Base-by-base conservation (phyloP, 2,797 vertebrate species). In the Dallia pectoralis region DNA sequence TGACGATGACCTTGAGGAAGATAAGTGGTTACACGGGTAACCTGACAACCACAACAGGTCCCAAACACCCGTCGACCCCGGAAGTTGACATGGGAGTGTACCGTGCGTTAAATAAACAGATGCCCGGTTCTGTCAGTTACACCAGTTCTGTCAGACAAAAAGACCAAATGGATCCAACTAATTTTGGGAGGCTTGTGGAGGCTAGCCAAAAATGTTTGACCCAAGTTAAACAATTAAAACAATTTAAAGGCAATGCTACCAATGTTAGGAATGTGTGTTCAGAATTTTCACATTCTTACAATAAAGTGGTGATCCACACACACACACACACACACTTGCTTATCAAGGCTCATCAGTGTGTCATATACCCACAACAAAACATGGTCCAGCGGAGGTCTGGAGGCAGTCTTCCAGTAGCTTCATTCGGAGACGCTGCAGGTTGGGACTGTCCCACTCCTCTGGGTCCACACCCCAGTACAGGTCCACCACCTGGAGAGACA, bases 341-440 rank as follows among this genome's bases (percentile, higher is more conserved):
- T 61, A 44, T 70, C n/a, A 33, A 53, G 9, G 30, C 68, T 49
- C 18, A 30, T 69, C 30, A 18, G 36, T 4, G 4, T 30, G 14
- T 93, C 44, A 70, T 86, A 92, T 95, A 96, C 97, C 96, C 94
- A 99, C 97, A 89, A 98, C 97, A 94, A 99, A 99, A 91, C 97
- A 99, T 78, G 97, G 97, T 84, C 97, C 97, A 75, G 97, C 95
- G 78, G 97, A 99, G 75, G 94, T 98, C 93, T 97, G 97, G 77
- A 99, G 91, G 87, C 97, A 99, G 79, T 99, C 97, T 89, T 99
- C 97, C 76, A 99, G 86, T 27, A 99, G 93, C 85, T 95, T 97
- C 97, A 99, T 99, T 48, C 97, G 91, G 69, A 95, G 95, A 83
- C 95, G 92, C 72, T 99, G 97, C 72, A 99, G 90, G 73, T 98